phyloP scores from a whole-genome alignment of 2,888 invertebrate genomes.

The Hydrotaea diabolus region DNA sequence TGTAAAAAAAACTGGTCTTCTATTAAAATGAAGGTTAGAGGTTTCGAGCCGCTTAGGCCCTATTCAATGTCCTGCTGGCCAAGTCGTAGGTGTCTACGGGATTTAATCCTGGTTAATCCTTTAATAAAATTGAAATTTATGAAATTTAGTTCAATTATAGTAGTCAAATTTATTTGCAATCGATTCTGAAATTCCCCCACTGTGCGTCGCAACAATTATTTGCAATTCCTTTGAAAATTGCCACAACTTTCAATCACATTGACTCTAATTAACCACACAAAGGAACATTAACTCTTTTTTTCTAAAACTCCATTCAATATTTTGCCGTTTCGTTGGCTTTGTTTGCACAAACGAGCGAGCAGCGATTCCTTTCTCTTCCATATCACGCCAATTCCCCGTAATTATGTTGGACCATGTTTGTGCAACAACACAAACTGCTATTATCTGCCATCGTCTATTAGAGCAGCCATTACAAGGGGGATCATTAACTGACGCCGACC shows the following conservation, averaged over 20 bases:
- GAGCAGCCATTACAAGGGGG: not conserved
- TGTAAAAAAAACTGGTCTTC: no score
- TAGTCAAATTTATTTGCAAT: no score
- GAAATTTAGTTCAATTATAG: no score
- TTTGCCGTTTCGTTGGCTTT: not conserved
- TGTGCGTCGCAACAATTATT: not conserved
- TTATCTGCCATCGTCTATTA: not conserved
- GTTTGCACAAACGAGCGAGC: not conserved
- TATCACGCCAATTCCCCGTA: not conserved
- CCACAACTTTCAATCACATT: not conserved
- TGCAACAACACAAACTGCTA: no score
- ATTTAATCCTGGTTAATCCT: no score
- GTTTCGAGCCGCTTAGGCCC: no score
- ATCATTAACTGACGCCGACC: not conserved
- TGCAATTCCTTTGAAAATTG: not conserved
- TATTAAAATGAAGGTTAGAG: no score
- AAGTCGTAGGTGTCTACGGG: no score
- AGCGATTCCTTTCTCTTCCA: not conserved
- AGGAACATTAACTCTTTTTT: not conserved
- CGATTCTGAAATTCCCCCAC: no score
- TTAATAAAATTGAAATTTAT: no score
- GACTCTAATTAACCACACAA: not conserved
- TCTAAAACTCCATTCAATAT: slow-evolving; percentile 1
- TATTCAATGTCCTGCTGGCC: no score
- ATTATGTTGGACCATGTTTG: slow-evolving; percentile 1